Evolutionary conservation across 2,797 vertebrate genomes (phyloP), one percentile per base, ranked within the genome.

Genomic region (Lepilemur septentrionalis): DNA sequence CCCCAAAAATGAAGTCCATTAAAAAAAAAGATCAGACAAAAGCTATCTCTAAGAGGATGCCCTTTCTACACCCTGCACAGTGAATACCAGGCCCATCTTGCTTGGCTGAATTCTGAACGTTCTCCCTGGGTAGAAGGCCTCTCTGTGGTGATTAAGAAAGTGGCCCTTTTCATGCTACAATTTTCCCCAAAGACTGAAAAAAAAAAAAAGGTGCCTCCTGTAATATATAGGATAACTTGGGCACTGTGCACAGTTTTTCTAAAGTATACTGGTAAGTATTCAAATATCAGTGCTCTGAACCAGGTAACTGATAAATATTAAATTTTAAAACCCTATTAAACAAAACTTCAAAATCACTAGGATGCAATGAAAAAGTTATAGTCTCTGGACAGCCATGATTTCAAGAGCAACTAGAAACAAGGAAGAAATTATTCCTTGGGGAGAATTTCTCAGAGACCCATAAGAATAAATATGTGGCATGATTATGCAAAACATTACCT

Each of bases 281-380:
- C 32, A 59, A 32, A 23, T 32, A 67, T 28, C 28, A 55, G 41
- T 11, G 2, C 23, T 78, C 32, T 83, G 95, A 88, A 78, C 70
- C 32, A 30, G 48, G 22, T 35, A 80, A 65, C 35, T 50, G 14
- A 59, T 15, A 35, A 50, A 81, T 57, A 78, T 20, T 67, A 41
- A 35, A 67, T 48, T 92, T 94, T 46, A 76, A 89, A 96, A 70
- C 25, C 7, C 2, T 17, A 79, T 88, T 88, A 57, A 81, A 67
- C 52, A 78, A 72, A 92, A 52, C 52, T 22, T 85, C 25, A 95
- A 93, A 87, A 86, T 57, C 79, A 75, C 52, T 79, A 84, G 61
- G 41, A 63, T 55, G 25, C 41, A 70, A 61, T 59, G 41, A 69
- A 73, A 48, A 84, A 30, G 17, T 87, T 67, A 30, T 0, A 8